These are phyloP conservation scores for Proisotoma minuta DNA, from an alignment of 2,888 invertebrate genomes.

Conservation along the genomic window DNA sequence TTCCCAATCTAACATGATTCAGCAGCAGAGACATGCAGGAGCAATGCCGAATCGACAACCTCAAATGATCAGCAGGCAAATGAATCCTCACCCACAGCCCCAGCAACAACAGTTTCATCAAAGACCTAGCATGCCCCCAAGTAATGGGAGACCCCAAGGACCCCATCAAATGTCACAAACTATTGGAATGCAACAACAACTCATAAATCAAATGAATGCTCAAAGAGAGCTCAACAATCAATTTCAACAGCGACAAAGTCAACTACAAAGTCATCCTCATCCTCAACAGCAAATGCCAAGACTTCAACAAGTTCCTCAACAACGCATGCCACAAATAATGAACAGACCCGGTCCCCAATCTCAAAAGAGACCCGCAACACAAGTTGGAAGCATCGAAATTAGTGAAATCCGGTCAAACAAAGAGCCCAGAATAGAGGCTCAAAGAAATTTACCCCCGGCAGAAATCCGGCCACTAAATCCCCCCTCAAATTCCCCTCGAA, in stretches of 20 bases:
- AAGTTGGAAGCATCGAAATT: constrained; percentile 3
- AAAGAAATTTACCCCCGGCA: neutral
- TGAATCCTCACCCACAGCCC: neutral
- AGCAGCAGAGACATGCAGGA: constrained; percentile 1
- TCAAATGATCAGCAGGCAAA: neutral
- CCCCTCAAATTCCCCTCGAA: neutral
- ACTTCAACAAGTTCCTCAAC: constrained; percentile 13
- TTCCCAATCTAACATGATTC: neutral
- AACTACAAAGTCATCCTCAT: constrained; percentile 5
- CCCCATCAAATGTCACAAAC: neutral
- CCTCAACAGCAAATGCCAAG: constrained; percentile 14
- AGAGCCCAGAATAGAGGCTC: constrained; percentile 17
- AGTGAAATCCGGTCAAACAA: constrained; percentile 1
- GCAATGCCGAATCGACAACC: constrained; percentile 12
- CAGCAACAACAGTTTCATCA: constrained; percentile 2
- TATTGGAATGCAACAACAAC: neutral
- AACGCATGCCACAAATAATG: constrained; percentile 9
- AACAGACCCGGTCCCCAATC: neutral
- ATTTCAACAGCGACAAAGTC: constrained; percentile 21
- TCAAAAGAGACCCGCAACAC: neutral
- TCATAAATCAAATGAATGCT: neutral
- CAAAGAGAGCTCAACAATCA: constrained; percentile 9
- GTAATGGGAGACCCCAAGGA: neutral
- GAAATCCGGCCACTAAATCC: constrained; percentile 3
- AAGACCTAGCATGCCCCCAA: neutral